These are phyloP conservation scores for Pecten maximus DNA, from an alignment of 2,888 invertebrate genomes.

Conservation along the genomic window DNA sequence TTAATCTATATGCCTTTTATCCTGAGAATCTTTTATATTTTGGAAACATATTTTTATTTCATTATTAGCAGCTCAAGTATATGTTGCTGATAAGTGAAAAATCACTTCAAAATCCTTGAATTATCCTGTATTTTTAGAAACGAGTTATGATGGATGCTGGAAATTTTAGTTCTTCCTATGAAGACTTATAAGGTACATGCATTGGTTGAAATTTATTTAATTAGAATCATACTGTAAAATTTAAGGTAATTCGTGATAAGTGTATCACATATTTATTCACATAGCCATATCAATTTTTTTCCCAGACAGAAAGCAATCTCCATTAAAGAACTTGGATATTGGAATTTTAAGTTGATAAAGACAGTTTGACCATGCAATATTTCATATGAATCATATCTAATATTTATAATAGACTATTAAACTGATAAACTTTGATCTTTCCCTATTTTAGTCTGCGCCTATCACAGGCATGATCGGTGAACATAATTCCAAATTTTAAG, in stretches of 20 bases:
- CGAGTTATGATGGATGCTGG: too few relatives aligned
- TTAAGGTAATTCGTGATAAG: background rate
- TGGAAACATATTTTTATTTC: too few relatives aligned
- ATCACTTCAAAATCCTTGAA: too few relatives aligned
- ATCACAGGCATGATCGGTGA: background rate
- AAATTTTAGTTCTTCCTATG: too few relatives aligned
- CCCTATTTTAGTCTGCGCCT: background rate
- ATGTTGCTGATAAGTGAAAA: too few relatives aligned
- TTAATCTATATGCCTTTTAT: too few relatives aligned
- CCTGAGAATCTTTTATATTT: too few relatives aligned
- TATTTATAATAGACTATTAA: background rate
- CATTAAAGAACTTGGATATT: background rate
- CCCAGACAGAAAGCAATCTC: background rate
- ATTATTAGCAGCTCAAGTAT: too few relatives aligned
- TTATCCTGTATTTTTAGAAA: too few relatives aligned
- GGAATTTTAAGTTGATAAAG: background rate
- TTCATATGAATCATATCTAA: background rate
- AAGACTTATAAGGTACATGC: too few relatives aligned
- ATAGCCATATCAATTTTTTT: background rate
- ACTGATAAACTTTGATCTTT: background rate
- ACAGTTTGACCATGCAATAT: background rate
- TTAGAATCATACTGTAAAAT: background rate
- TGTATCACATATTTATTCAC: background rate
- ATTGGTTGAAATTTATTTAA: background rate
- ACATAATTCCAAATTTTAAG: background rate